Conservation (phyloP, 2,888 invertebrate species). For the Hydrotaea diabolus region DNA sequence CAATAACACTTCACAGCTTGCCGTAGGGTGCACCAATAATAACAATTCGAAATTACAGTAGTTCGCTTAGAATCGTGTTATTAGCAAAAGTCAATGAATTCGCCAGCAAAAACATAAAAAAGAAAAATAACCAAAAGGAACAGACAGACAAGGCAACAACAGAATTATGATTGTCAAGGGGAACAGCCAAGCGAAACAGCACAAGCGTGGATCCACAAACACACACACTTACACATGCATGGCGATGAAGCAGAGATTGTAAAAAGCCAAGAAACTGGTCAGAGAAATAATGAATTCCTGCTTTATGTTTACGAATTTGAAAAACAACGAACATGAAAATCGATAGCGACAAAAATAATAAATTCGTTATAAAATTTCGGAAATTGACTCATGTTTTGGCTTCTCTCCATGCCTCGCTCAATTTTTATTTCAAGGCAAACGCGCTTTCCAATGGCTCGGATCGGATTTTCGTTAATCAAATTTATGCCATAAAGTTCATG, state of each 20-base stretch:
- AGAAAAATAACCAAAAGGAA: slow-evolving; percentile 1
- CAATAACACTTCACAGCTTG: background rate
- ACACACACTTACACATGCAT: too few species aligned
- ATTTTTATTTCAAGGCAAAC: background rate
- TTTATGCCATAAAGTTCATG: slow-evolving; percentile 9
- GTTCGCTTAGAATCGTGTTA: slow-evolving; percentile 5
- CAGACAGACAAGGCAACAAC: slow-evolving; percentile 16
- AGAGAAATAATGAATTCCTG: slow-evolving; percentile 33
- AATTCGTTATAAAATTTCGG: slow-evolving; percentile 40
- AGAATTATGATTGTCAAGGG: slow-evolving; percentile 40
- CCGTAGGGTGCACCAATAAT: background rate
- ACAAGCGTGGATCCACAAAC: too few species aligned
- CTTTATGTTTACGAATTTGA: slow-evolving; percentile 47
- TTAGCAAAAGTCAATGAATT: slow-evolving; percentile 46
- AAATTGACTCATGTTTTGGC: slow-evolving; percentile 43
- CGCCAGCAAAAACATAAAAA: background rate
- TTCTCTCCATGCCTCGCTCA: background rate
- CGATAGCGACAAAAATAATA: slow-evolving; percentile 16
- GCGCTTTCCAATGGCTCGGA: background rate
- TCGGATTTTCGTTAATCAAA: background rate
- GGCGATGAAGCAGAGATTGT: background rate
- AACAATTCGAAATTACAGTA: slow-evolving; percentile 1
- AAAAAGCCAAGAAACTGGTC: slow-evolving; percentile 20
- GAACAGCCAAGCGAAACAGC: slow-evolving; percentile 1
- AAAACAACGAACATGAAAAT: background rate